Conservation (phyloP, 2,888 invertebrate species). For the Aethes cnicana region DNA sequence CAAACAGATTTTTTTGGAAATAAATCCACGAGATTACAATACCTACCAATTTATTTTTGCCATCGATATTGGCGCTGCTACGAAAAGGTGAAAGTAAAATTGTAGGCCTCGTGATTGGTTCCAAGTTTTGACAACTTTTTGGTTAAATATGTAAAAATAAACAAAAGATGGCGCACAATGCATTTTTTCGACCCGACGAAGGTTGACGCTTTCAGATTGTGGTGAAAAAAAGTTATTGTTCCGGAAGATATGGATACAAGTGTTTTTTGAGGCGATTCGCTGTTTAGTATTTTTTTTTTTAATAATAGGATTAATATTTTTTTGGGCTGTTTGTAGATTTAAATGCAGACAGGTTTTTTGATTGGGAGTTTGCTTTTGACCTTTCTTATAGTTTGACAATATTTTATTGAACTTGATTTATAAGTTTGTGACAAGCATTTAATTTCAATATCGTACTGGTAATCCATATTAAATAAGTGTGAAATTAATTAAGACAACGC, state of each 20-base stretch:
- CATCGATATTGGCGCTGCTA: neutral
- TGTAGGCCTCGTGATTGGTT: neutral
- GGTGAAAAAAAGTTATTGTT: constrained; percentile 44
- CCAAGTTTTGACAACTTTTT: neutral
- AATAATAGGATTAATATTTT: constrained; percentile 18
- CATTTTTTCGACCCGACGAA: constrained; percentile 33
- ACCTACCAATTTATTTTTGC: constrained; percentile 14
- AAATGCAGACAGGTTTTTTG: neutral
- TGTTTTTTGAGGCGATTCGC: constrained; percentile 35
- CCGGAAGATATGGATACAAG: constrained; percentile 43
- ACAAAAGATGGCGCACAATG: constrained; percentile 36
- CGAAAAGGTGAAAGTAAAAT: neutral
- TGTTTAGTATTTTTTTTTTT: constrained; percentile 16
- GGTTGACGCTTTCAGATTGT: constrained; percentile 56
- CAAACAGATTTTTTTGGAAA: neutral
- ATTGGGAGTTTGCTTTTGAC: neutral
- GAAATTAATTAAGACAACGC: no score
- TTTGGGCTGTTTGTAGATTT: neutral
- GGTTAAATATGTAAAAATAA: neutral
- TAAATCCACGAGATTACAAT: constrained; percentile 13
- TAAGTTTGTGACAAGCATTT: no score
- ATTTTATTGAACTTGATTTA: no score
- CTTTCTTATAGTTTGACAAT: neutral
- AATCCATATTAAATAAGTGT: no score
- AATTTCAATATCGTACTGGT: no score